Evolutionary conservation across 2,797 vertebrate species (phyloP).

Genomic region (Sitta carolinensis): DNA sequence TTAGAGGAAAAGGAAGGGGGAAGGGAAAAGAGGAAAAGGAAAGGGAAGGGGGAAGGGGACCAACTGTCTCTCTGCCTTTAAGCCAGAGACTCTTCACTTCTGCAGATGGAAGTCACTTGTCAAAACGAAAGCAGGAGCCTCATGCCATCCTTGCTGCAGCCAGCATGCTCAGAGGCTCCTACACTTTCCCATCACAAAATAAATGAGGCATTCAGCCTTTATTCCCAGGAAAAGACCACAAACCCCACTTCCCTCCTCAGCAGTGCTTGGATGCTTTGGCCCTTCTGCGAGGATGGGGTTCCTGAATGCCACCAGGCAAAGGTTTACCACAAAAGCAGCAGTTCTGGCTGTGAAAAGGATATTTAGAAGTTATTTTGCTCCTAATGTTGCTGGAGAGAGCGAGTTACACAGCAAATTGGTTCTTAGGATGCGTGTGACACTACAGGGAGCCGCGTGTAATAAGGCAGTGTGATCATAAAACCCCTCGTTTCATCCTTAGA

Average conservation of each 20-base stretch:
- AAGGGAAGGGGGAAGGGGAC: background rate
- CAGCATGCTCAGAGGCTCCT: background rate
- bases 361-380: constrained; percentile 40
- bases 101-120: background rate
- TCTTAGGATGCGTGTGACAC: constrained; percentile 35
- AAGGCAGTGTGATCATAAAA: constrained; percentile 39
- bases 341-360: background rate
- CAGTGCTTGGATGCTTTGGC: background rate
- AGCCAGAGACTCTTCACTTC: background rate
- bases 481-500: background rate
- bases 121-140: background rate
- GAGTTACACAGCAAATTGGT: constrained; percentile 23
- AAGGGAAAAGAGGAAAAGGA: background rate
- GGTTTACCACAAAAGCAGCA: background rate
- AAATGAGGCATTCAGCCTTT: background rate
- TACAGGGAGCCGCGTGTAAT: background rate
- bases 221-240: background rate
- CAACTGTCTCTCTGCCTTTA: background rate
- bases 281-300: background rate
- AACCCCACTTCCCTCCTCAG: background rate
- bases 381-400: constrained; percentile 10
- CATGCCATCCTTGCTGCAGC: background rate
- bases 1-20: no score
- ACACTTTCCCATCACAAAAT: background rate
- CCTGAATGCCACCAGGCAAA: background rate